Evolutionary conservation across 2,888 invertebrate genomes (phyloP).

Genomic region (Cephus pulcher): DNA sequence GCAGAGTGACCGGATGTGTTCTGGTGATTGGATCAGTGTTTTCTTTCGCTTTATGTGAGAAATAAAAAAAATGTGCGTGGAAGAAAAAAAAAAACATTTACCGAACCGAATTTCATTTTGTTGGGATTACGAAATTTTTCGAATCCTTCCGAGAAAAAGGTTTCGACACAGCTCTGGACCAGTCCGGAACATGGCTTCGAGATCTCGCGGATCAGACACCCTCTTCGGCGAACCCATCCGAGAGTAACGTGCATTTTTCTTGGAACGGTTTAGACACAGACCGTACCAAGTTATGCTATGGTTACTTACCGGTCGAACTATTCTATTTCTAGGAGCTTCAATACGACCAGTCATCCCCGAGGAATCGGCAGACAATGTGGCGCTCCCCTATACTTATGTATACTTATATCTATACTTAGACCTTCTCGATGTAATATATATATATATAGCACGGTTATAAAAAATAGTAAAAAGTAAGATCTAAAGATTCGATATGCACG

Average conservation of each 20-base stretch:
- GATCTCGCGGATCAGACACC: background rate
- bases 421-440: background rate
- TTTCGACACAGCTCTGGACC: background rate
- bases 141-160: background rate
- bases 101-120: background rate
- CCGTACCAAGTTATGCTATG: constrained; percentile 53
- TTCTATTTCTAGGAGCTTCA: background rate
- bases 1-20: background rate
- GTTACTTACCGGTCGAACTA: constrained; percentile 42
- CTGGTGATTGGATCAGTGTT: background rate
- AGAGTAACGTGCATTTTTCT: constrained; percentile 37
- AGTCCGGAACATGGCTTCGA: background rate
- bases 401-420: background rate
- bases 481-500: background rate
- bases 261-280: constrained; percentile 53
- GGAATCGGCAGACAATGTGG: constrained; percentile 63
- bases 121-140: background rate
- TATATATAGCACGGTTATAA: background rate
- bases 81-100: background rate
- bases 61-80: background rate
- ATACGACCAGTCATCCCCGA: constrained; percentile 60
- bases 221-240: background rate
- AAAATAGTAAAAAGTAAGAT: background rate
- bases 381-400: constrained; percentile 34
- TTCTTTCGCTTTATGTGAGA: background rate